Evolutionary conservation across 92 coral and sea anemone species (phyloP).

Genomic region (Ricordea florida): DNA sequence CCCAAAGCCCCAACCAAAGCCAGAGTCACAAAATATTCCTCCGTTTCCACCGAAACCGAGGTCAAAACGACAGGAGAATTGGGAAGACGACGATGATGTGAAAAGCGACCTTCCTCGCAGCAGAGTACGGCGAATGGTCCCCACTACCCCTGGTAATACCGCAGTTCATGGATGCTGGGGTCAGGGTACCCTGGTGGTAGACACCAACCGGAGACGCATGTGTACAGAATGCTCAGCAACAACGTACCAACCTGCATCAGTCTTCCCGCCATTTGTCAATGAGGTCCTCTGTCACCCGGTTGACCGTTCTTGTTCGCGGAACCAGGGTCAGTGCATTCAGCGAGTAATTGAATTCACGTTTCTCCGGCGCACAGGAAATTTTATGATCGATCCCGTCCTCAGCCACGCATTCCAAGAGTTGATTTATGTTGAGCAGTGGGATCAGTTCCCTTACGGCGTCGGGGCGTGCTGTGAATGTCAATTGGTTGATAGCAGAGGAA

Average conservation of each 20-base stretch:
- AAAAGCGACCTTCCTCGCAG: too few relatives aligned
- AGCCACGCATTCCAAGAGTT: not conserved
- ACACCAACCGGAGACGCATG: not conserved
- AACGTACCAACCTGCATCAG: slow-evolving; percentile 13
- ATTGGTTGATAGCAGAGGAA: too few relatives aligned
- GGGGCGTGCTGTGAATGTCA: slow-evolving; percentile 51
- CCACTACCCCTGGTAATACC: not conserved
- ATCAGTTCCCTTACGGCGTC: slow-evolving; percentile 3
- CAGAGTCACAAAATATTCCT: too few relatives aligned
- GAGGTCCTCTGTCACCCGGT: slow-evolving; percentile 49
- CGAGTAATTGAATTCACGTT: slow-evolving; percentile 1
- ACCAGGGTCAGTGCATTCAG: slow-evolving; percentile 9
- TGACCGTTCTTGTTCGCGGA: not conserved
- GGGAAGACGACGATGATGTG: too few relatives aligned
- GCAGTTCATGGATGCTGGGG: slow-evolving; percentile 13
- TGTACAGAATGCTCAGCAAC: slow-evolving; percentile 56
- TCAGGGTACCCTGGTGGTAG: not conserved
- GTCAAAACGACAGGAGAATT: too few relatives aligned
- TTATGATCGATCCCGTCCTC: not conserved
- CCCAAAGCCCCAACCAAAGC: not conserved
- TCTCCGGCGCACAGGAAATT: slow-evolving; percentile 19
- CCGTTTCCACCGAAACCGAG: too few relatives aligned
- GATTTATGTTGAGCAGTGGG: slow-evolving; percentile 28
- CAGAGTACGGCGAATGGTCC: not conserved
- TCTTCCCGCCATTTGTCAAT: slow-evolving; percentile 56